Evolutionary conservation across 2,113 vertebrate genomes (phyloP).

Genomic region (Oceanodroma tethys): DNA sequence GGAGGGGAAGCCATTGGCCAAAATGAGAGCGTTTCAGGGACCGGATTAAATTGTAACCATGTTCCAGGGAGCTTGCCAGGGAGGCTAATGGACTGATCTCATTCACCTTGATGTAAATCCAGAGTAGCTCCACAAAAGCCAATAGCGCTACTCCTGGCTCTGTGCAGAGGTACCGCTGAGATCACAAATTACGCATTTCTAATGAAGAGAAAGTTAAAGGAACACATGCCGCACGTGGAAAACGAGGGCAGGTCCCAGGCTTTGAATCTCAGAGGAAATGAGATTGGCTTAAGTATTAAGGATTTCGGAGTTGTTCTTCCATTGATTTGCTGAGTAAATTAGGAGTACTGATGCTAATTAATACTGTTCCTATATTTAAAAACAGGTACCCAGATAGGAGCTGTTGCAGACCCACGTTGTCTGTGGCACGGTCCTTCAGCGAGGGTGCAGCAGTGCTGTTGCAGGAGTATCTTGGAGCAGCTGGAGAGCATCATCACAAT

Average conservation of each 20-base stretch:
- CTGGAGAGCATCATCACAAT: not conserved
- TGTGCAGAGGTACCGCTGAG: not conserved
- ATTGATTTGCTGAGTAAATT: not conserved
- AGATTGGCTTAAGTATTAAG: not conserved
- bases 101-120: constrained; percentile 67
- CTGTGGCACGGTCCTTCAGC: not conserved
- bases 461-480: not conserved
- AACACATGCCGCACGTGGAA: not conserved
- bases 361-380: not conserved
- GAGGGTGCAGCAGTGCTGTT: not conserved
- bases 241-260: not conserved
- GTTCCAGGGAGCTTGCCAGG: constrained; percentile 58
- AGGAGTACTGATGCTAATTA: not conserved
- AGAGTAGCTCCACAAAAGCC: constrained; percentile 13
- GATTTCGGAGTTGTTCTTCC: not conserved
- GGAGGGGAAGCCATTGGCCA: constrained; percentile 8
- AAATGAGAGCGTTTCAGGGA: not conserved
- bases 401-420: not conserved
- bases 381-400: not conserved
- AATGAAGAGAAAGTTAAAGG: not conserved
- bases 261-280: not conserved
- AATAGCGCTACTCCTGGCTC: constrained; percentile 20
- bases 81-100: constrained; percentile 51
- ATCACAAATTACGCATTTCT: not conserved
- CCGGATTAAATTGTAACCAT: constrained; percentile 46